Base-by-base conservation (phyloP, 2,888 invertebrate genomes). In the Andrena praecox region DNA sequence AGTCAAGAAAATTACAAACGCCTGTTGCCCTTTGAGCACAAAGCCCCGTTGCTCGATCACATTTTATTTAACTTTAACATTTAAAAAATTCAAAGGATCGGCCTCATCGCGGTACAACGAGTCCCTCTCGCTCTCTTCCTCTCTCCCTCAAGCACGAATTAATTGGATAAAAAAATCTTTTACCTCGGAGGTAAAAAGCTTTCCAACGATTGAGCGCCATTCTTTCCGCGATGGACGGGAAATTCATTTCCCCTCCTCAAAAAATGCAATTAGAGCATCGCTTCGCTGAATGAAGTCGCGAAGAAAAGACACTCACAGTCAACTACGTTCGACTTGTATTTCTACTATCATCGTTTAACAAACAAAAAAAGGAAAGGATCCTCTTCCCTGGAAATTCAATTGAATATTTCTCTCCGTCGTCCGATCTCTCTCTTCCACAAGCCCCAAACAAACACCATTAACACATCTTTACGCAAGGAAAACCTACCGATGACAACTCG, bases 121-220 rank as follows among this genome's bases (percentile, higher is more conserved):
- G 69, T 68, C 56, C 27, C 24, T 4, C 24, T 1, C 56, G 8
- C 27, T 1, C 52, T 52, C 52, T 0, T 8, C 52, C 2, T 20
- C 27, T 1, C 56, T 20, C 56, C 63, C 20, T 20, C 52, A 27
- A 24, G 54, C 42, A 27, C 63, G 72, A 72, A 79, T 79, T 80
- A 81, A 81, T 81, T 81, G 80, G 80, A 81, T 79, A 60, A 79
- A 79, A 81, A 79, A 81, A 73, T 79, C 80, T 81, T 81, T 79
- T 66, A 73, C 68, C 73, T 27, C 69, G n/a, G 42, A 63, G 69
- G 64, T 48, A 33, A 70, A 73, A 79, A 60, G 79, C 73, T 73
- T 66, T 66, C 73, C 64, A 66, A 81, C 73, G 68, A 81, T 81
- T 69, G 64, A 64, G 64, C 71, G 63, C 73, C 12, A 73, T 73